Conservation (phyloP, 1,140 invertebrate genomes). For the Aphidius ervi region DNA sequence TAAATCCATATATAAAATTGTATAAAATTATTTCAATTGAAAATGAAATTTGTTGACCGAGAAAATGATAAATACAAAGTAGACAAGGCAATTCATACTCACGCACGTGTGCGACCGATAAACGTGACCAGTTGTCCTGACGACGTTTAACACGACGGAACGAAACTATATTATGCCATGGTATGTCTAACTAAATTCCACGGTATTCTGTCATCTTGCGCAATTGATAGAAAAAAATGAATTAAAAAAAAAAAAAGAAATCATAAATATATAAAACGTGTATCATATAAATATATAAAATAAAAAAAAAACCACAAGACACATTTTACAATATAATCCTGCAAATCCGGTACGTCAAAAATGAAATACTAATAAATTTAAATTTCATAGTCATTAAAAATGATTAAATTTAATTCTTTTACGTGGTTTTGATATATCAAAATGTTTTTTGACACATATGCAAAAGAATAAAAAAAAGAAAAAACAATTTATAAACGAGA, state of each 20-base stretch:
- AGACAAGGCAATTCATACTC: not conserved
- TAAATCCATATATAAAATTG: no score
- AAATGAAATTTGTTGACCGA: no score
- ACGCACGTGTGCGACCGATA: constrained; percentile 18
- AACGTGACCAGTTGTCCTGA: constrained; percentile 16
- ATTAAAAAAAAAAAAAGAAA: not conserved
- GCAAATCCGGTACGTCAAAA: no score
- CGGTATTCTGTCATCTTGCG: not conserved
- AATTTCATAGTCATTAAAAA: no score
- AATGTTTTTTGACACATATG: no score
- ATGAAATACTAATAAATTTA: no score
- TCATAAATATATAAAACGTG: not conserved
- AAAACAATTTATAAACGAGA: no score
- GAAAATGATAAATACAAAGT: not conserved
- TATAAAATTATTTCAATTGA: no score
- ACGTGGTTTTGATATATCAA: no score
- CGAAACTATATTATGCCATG: constrained; percentile 1
- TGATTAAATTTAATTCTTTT: no score
- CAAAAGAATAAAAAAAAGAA: no score
- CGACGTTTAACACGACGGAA: constrained; percentile 12
- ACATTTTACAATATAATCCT: not conserved
- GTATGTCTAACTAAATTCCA: not conserved
- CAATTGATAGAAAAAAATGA: constrained; percentile 1
- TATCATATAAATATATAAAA: not conserved
- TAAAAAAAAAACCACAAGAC: not conserved